phyloP scores from a whole-genome alignment of 2,888 invertebrate species.

The Ophion obscuratus region DNA sequence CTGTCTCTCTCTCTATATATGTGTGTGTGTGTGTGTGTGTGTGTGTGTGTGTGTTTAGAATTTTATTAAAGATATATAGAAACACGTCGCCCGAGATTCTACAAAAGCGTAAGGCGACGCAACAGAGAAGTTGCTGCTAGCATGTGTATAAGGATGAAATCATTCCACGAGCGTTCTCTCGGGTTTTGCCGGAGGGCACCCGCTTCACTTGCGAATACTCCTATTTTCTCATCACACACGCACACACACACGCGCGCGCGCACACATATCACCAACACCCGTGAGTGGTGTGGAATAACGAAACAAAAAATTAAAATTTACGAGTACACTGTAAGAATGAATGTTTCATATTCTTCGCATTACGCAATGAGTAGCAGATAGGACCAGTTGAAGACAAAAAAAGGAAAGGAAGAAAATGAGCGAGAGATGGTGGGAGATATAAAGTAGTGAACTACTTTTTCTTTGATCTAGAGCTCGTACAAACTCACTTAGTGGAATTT shows the following conservation, averaged over 20 bases:
- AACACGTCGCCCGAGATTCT: constrained; percentile 22
- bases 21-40: neutral
- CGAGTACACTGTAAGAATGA: constrained; percentile 67
- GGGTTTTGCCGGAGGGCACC: constrained; percentile 35
- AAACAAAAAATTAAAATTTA: constrained; percentile 70
- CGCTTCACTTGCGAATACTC: constrained; percentile 23
- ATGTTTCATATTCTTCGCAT: constrained; percentile 70
- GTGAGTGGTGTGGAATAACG: constrained; percentile 22
- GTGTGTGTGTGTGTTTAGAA: neutral
- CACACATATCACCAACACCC: constrained; percentile 1
- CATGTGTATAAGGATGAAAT: constrained; percentile 44
- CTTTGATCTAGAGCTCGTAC: constrained; percentile 32
- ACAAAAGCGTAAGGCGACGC: constrained; percentile 56
- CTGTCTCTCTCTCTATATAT: neutral
- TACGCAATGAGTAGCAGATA: constrained; percentile 41
- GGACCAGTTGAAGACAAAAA: constrained; percentile 1
- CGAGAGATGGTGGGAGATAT: constrained; percentile 15
- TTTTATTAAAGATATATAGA: constrained; percentile 10
- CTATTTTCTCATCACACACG: neutral
- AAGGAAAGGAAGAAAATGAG: constrained; percentile 38
- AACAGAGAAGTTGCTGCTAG: constrained; percentile 44
- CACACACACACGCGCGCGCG: neutral
- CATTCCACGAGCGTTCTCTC: constrained; percentile 42
- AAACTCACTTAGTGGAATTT: constrained; percentile 28
- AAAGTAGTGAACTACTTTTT: neutral